phyloP scores from a whole-genome alignment of 1,140 invertebrate species.

The Drosophila serrata region DNA sequence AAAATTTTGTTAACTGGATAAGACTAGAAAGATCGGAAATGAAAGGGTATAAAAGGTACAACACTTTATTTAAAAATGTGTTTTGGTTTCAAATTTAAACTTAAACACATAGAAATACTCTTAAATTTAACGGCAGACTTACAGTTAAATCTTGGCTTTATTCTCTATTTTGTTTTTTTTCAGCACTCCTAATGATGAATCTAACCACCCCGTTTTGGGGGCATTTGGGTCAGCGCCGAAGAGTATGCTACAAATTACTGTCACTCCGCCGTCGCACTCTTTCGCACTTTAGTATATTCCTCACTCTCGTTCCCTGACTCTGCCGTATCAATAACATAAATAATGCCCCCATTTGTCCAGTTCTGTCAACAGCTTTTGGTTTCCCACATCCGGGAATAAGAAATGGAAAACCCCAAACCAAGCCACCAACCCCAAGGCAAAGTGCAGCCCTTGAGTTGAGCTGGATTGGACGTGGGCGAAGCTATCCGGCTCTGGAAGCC shows the following conservation, averaged over 20 bases:
- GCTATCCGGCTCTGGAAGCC: slow-evolving; percentile 18
- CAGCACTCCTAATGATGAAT: slow-evolving; percentile 10
- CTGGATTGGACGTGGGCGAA: slow-evolving; percentile 58
- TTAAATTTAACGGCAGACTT: neutral
- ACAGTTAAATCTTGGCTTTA: too few relatives aligned
- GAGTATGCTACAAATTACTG: slow-evolving; percentile 73
- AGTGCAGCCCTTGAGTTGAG: slow-evolving; percentile 62
- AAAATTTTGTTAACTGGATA: too few relatives aligned
- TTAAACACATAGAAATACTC: neutral
- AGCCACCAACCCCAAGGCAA: slow-evolving; percentile 27
- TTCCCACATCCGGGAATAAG: slow-evolving; percentile 36
- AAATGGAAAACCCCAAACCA: slow-evolving; percentile 18
- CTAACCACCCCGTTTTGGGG: slow-evolving; percentile 49
- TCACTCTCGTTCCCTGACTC: neutral
- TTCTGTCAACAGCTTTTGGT: slow-evolving; percentile 52
- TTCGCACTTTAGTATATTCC: slow-evolving; percentile 11
- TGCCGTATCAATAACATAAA: slow-evolving; percentile 73
- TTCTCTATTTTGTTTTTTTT: neutral
- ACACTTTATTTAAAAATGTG: too few relatives aligned
- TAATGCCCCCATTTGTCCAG: slow-evolving; percentile 61
- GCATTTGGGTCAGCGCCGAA: slow-evolving; percentile 71
- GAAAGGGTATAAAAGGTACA: too few relatives aligned
- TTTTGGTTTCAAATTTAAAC: neutral
- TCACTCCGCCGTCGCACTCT: slow-evolving; percentile 38
- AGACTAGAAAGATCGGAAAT: too few relatives aligned